A percentile compares a stretch with the other conserved stretches of the same genome.
phyloP scores from a whole-genome alignment of 2,888 invertebrate genomes.

The Polyploca ridens region DNA sequence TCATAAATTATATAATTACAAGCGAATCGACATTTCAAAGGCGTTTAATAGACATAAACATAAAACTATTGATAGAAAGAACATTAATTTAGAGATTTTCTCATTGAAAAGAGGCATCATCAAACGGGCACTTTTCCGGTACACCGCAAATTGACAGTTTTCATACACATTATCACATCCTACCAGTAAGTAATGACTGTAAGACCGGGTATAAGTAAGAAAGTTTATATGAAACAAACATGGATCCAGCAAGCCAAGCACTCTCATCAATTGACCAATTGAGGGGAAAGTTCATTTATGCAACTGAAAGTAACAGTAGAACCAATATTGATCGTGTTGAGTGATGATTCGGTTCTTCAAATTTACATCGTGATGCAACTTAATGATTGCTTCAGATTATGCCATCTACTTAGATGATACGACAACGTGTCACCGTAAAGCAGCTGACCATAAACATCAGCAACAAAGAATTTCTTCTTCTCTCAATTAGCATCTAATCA shows the following conservation, averaged over 20 bases:
- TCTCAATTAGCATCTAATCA: constrained; percentile 76
- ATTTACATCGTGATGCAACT: constrained; percentile 55
- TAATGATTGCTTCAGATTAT: constrained; percentile 39
- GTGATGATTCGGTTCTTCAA: constrained; percentile 58
- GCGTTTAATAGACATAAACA: neutral
- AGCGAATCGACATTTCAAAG: neutral
- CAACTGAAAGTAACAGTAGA: constrained; percentile 69
- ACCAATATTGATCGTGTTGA: constrained; percentile 71
- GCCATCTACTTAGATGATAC: constrained; percentile 39
- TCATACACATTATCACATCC: neutral
- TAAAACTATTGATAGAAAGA: neutral
- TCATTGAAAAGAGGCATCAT: neutral
- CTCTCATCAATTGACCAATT: constrained; percentile 31
- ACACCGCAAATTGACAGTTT: neutral
- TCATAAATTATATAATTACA: constrained; percentile 4
- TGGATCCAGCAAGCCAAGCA: constrained; percentile 24
- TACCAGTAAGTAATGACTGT: neutral
- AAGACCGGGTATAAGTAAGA: constrained; percentile 9
- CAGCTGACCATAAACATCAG: constrained; percentile 29
- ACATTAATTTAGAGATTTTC: neutral
- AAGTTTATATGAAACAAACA: constrained; percentile 8
- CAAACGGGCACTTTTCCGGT: neutral
- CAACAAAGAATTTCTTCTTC: constrained; percentile 67
- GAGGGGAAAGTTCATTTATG: constrained; percentile 74
- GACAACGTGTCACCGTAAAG: constrained; percentile 56